Evolutionary conservation across 2,797 vertebrate species (phyloP), one percentile per base, ranked within the genome.

Genomic region (Glyptemys insculpta): DNA sequence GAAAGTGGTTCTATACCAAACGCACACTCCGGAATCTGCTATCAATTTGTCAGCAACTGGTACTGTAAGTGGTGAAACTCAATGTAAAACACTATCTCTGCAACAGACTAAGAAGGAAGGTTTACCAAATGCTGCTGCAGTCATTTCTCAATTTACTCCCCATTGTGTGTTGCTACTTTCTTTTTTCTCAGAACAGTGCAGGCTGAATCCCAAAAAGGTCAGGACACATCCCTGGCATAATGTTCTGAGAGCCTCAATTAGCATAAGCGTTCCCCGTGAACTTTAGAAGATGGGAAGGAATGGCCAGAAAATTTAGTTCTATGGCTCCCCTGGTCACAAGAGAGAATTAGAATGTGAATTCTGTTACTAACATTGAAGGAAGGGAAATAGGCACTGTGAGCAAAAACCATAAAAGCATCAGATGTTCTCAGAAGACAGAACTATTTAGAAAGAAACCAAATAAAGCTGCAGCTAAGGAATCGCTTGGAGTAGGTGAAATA

Each of bases 1-100:
- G n/a, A 1, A 59, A 79, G 85, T 81, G 12, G 12, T 12, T 78
- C 49, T 50, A 83, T 78, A 72, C 41, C 54, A 95, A 93, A 85
- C 11, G 44, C 14, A 23, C 19, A 1, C 12, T 37, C 27, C 21
- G 5, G 62, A 18, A 19, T 44, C 74, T 80, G 29, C 16, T 86
- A 86, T 5, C 0, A 0, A 12, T 65, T 79, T 57, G 41, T 18
- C 79, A 57, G 74, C 27, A 86, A 54, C 65, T 8, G 47, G 14
- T 37, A 52, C 27, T 29, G 31, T 62, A 81, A 12, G 54, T 25
- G 37, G 25, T 14, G 56, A 92, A 54, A 87, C 0, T 44, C 34
- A 57, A 44, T n/a, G 76, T 78, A 72, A 87, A 89, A 52, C 11
- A 12, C 41, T 23, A 29, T 18, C 47, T 90, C 31, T 49, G 23